phyloP scores from a whole-genome alignment of 2,888 invertebrate genomes.

The Magallana nippona region DNA sequence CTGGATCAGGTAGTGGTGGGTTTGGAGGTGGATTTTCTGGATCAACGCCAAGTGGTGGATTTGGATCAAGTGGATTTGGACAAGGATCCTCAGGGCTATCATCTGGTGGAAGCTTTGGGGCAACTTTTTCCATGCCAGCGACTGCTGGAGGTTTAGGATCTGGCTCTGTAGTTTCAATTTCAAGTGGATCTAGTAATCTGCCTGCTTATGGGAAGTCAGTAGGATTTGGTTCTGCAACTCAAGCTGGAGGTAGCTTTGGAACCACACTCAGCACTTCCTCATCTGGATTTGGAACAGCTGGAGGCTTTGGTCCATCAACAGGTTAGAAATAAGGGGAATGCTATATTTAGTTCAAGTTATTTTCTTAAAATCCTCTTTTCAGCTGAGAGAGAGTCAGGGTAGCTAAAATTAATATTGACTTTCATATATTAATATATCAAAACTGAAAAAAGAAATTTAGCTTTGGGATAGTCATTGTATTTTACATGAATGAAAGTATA shows the following conservation, averaged over 20 bases:
- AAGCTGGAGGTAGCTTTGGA: constrained; percentile 35
- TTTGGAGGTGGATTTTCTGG: constrained; percentile 37
- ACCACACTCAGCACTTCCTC: constrained; percentile 9
- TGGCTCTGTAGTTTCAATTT: background rate
- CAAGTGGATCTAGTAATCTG: background rate
- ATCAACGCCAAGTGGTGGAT: background rate
- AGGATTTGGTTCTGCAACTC: constrained; percentile 38
- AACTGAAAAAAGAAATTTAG: too few relatives aligned
- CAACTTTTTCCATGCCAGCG: background rate
- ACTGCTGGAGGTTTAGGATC: background rate
- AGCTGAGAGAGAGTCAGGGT: too few relatives aligned
- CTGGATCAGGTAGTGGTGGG: constrained; percentile 26
- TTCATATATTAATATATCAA: too few relatives aligned
- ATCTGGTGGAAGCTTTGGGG: constrained; percentile 22
- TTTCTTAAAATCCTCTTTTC: background rate
- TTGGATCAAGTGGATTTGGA: constrained; percentile 8
- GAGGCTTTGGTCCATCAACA: constrained; percentile 11
- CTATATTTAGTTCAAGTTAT: background rate
- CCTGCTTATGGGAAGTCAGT: constrained; percentile 38
- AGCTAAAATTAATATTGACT: too few relatives aligned
- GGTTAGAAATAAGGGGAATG: background rate
- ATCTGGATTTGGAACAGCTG: constrained; percentile 12
- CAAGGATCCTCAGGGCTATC: background rate
- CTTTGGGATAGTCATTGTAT: too few relatives aligned
- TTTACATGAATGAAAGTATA: too few relatives aligned